Evolutionary conservation across 1,140 invertebrate species (phyloP).

Genomic region (Glossosoma conforme): DNA sequence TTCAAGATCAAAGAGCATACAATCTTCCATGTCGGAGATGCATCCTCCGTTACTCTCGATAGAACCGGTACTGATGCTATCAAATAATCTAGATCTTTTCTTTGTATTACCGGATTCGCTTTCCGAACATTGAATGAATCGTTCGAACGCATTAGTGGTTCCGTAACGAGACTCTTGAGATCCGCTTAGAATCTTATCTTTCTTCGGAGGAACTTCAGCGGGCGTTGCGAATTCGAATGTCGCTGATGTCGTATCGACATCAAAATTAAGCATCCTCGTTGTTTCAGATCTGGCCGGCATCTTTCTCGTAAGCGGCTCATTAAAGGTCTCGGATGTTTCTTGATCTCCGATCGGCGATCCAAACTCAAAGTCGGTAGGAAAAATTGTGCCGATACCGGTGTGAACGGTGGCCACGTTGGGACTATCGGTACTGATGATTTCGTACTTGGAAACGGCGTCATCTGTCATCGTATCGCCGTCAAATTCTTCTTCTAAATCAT

Average conservation of each 20-base stretch:
- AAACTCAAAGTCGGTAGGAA: constrained; percentile 40
- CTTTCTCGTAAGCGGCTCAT: background rate
- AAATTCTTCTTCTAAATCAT: constrained; percentile 45
- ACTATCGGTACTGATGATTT: constrained; percentile 48
- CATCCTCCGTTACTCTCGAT: constrained; percentile 21
- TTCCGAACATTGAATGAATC: background rate
- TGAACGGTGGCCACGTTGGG: constrained; percentile 41
- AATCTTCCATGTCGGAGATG: constrained; percentile 25
- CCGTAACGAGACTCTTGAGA: no score
- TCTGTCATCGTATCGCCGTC: constrained; percentile 37
- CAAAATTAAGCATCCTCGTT: constrained; percentile 28
- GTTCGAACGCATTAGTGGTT: no score
- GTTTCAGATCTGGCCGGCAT: constrained; percentile 26
- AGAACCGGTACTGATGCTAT: constrained; percentile 16
- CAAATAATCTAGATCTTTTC: constrained; percentile 18
- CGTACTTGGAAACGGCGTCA: constrained; percentile 44
- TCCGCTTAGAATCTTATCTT: constrained; percentile 12
- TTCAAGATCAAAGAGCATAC: constrained; percentile 20
- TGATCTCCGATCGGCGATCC: constrained; percentile 42
- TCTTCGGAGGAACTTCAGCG: no score
- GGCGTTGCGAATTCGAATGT: no score
- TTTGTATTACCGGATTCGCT: background rate
- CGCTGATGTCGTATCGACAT: constrained; percentile 13
- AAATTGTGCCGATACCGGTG: constrained; percentile 36
- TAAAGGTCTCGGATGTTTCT: constrained; percentile 41